These are phyloP conservation scores for Himalopsyche japonica DNA, from an alignment of 2,888 invertebrate species.

Conservation along the genomic window DNA sequence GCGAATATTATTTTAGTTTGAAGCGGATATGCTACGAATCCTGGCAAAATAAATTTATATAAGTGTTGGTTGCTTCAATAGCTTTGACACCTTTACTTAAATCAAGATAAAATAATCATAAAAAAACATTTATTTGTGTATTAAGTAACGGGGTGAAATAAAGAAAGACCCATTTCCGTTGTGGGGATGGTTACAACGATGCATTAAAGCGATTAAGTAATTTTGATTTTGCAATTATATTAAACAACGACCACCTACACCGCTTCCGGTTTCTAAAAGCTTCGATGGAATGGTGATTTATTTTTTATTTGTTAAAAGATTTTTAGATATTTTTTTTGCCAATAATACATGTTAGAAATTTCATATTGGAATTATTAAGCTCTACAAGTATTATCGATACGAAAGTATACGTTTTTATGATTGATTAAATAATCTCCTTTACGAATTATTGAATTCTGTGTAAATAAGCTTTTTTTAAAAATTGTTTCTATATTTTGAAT, in stretches of 20 bases:
- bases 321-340: too few species aligned
- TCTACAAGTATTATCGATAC: too few species aligned
- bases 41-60: background rate
- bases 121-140: background rate
- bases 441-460: too few species aligned
- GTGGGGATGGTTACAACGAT: background rate
- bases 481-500: too few species aligned
- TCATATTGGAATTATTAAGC: too few species aligned
- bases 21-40: background rate
- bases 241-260: constrained; percentile 9
- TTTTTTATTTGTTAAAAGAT: too few species aligned
- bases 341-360: too few species aligned
- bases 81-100: background rate
- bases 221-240: constrained; percentile 7
- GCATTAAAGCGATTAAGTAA: background rate
- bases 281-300: background rate
- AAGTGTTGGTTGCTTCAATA: background rate
- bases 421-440: too few species aligned
- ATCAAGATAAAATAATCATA: too few species aligned
- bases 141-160: background rate
- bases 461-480: too few species aligned
- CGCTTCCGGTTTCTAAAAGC: background rate
- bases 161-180: background rate
- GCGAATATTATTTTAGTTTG: background rate
- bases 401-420: too few species aligned